Base-by-base conservation (phyloP, 2,888 invertebrate species). In the Coelopa pilipes region DNA sequence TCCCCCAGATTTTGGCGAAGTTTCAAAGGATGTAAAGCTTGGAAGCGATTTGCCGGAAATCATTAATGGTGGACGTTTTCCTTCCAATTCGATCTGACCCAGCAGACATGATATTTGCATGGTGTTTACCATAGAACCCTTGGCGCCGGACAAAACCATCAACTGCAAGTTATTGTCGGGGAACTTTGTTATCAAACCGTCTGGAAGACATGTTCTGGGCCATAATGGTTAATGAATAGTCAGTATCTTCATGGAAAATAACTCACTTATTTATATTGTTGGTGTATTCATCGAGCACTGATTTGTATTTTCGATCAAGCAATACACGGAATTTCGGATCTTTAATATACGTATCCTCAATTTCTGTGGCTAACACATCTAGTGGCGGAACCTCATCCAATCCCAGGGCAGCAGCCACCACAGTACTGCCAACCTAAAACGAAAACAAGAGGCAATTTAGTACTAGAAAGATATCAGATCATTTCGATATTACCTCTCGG, bases 51-150 rank as follows among this genome's bases (percentile, higher is more conserved):
- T 92, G 0, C 87, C 87, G 69, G 96, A 96, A 79, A 97, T 93
- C 94, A 97, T 98, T 57, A 97, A 85, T 0, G 98, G 98, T 10
- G 99, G 99, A 70, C 99, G 90, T 86, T 96, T 95, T 49, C 99
- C 99, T 90, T 99, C 99, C 87, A 99, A 90, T 86, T 99, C 99
- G 81, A 99, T 99, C 89, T 99, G 99, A 0, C 99, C 99, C 13
- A 99, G 90, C 50, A 98, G 89, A 87, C 98, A 98, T 0, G 99
- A 99, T 82, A 99, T 99, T 89, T 99, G 98, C 95, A 97, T 96
- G 80, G 96, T 95, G 85, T 99, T 99, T 0, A 98, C 99, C 72
- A 95, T 93, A 0, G 98, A 96, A n/a, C 98, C 99, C 88, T 99
- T 99, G 0, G 99, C 99, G 76, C 99, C 99, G 19, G 99, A 97